A percentile compares a stretch with the other conserved stretches of the same genome.
Evolutionary conservation across 2,797 vertebrate species (phyloP).

Genomic region (Avahi laniger): DNA sequence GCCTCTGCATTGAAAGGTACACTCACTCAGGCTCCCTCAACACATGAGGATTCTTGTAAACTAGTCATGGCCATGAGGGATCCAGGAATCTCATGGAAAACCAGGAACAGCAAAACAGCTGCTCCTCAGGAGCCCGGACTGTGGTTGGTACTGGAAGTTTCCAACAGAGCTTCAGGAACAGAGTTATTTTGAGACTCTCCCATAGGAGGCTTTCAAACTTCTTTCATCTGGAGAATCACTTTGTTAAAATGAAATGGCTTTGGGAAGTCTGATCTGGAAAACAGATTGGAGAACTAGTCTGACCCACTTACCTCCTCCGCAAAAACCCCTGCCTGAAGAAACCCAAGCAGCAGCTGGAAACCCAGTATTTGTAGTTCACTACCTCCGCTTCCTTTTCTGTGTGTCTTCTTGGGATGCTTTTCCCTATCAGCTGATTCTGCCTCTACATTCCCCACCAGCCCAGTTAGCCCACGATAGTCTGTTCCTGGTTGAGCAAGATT

Average conservation of each 20-base stretch:
- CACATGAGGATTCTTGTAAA: neutral
- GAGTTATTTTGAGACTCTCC: neutral
- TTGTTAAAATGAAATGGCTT: neutral
- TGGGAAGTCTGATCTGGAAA: constrained; percentile 12
- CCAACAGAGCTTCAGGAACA: neutral
- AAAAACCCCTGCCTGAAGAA: neutral
- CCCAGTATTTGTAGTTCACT: neutral
- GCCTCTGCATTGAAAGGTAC: neutral
- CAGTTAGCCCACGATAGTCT: neutral
- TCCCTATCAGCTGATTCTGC: neutral
- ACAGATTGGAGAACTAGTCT: neutral
- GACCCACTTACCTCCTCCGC: neutral
- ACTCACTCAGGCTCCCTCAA: neutral
- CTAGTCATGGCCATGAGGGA: neutral
- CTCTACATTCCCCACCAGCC: neutral
- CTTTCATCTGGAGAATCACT: constrained; percentile 1
- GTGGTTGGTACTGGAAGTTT: neutral
- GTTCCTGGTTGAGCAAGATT: neutral
- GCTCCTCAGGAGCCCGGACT: neutral
- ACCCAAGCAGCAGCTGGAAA: neutral
- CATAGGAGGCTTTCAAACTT: neutral
- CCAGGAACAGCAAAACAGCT: neutral
- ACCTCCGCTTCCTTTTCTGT: neutral
- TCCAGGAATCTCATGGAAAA: neutral
- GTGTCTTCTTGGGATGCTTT: neutral